Base-by-base conservation (phyloP, 2,113 vertebrate species). In the Probosciger aterrimus region DNA sequence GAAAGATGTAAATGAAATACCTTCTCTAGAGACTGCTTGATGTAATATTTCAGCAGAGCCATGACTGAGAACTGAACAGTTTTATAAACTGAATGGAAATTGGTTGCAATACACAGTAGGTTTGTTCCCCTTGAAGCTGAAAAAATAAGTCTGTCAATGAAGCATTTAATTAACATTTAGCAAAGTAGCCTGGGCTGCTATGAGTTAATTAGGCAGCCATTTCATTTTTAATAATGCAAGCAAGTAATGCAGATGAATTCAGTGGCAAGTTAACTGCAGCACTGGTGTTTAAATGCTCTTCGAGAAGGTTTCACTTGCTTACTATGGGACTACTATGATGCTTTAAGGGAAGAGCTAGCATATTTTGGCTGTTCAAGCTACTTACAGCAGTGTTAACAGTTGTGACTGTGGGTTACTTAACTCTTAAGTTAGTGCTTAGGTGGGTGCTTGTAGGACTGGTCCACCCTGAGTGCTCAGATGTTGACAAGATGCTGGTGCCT, bases 121-220 rank as follows among this genome's bases (percentile, higher is more conserved):
- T 74, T 78, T 50, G 16, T 43, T 76, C 31, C 31, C 47, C 71
- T 76, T 50, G 83, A 91, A 84, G 70, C 62, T 57, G 63, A 47
- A 82, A 85, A 74, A 50, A 60, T 46, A 24, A 79, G 71, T 6
- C 57, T 89, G 63, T 39, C 73, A 76, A 28, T 7, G 73, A 57
- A 68, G 63, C 43, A 39, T 44, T 86, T 92, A 92, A 92, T 95
- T 93, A 93, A 68, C 88, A 62, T 83, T 76, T 80, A 91, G 22
- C 43, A 52, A 76, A 89, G 63, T 63, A 62, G 71, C 57, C 81
- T 50, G 79, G n/a, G 33, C 82, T 76, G 30, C 69, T 76, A n/a
- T 39, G 53, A 74, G 80, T 86, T 91, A 86, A 93, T 96, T 65
- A 75, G 71, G 80, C 49, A 74, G 73, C 57, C 35, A 12, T 53